These are phyloP conservation scores for Coccyzus lansbergi DNA, from an alignment of 2,797 vertebrate species.

Conservation along the genomic window DNA sequence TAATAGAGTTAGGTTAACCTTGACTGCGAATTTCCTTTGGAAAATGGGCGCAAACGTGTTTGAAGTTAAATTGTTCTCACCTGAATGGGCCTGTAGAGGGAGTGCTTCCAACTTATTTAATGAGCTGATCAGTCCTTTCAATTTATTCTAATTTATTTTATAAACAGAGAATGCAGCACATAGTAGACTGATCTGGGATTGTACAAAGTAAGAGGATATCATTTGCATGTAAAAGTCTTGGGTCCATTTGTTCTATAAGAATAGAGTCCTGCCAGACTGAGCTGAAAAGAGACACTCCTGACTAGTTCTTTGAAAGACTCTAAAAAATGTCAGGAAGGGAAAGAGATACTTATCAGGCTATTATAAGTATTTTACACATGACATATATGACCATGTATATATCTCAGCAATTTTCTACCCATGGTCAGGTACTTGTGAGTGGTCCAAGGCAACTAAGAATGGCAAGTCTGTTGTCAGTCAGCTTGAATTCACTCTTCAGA, in stretches of 20 bases:
- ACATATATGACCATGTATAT: neutral
- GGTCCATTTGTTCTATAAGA: neutral
- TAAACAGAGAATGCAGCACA: neutral
- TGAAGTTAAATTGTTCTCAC: neutral
- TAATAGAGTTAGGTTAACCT: slow-evolving; percentile 11
- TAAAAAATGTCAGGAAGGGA: neutral
- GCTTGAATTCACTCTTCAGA: neutral
- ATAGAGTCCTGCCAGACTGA: neutral
- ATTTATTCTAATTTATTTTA: slow-evolving; percentile 19
- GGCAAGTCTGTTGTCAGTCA: neutral
- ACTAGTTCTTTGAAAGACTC: neutral
- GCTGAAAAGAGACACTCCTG: neutral
- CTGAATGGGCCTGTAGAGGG: neutral
- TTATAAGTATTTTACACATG: neutral
- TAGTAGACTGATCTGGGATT: neutral
- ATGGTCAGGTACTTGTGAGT: neutral
- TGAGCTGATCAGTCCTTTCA: neutral
- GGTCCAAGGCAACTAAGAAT: neutral
- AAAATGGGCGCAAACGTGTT: neutral
- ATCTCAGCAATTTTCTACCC: neutral
- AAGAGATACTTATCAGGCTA: neutral
- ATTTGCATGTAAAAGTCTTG: neutral
- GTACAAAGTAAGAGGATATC: neutral
- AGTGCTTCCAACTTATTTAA: neutral
- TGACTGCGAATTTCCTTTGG: neutral